phyloP scores from a whole-genome alignment of 2,888 invertebrate species.

The Lithophane semibrunnea region DNA sequence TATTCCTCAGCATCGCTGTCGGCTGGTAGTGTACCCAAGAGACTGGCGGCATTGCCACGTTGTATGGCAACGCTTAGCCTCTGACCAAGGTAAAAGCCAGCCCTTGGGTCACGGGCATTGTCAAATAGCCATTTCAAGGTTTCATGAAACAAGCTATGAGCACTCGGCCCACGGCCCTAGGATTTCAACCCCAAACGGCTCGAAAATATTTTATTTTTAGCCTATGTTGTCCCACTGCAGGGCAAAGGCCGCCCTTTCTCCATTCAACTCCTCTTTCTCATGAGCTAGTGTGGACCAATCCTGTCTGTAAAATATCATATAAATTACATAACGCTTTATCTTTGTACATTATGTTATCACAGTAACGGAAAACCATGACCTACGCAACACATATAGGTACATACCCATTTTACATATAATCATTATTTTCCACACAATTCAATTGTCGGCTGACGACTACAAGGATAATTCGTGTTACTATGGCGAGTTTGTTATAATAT shows the following conservation, averaged over 20 bases:
- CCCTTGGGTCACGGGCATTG: too few relatives aligned
- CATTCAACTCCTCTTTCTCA: neutral
- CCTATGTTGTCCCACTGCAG: neutral
- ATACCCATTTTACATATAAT: neutral
- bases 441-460: neutral
- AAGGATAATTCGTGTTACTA: slow-evolving; percentile 3
- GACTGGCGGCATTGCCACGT: too few relatives aligned
- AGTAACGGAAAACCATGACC: slow-evolving; percentile 39
- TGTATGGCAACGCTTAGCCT: too few relatives aligned
- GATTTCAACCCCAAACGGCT: too few relatives aligned
- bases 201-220: neutral
- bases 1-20: too few relatives aligned
- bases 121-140: too few relatives aligned
- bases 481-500: neutral
- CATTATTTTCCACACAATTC: neutral
- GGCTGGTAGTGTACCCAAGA: too few relatives aligned
- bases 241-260: neutral
- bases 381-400: slow-evolving; percentile 6
- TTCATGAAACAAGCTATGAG: too few relatives aligned
- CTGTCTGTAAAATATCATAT: neutral
- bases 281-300: neutral
- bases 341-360: slow-evolving; percentile 19
- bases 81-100: too few relatives aligned
- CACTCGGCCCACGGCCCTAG: too few relatives aligned
- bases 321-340: slow-evolving; percentile 32